Percentiles rank a stretch among this genome's conserved stretches.
Evolutionary conservation across 2,888 invertebrate species (phyloP).

Genomic region (Cerastis rubricosa): DNA sequence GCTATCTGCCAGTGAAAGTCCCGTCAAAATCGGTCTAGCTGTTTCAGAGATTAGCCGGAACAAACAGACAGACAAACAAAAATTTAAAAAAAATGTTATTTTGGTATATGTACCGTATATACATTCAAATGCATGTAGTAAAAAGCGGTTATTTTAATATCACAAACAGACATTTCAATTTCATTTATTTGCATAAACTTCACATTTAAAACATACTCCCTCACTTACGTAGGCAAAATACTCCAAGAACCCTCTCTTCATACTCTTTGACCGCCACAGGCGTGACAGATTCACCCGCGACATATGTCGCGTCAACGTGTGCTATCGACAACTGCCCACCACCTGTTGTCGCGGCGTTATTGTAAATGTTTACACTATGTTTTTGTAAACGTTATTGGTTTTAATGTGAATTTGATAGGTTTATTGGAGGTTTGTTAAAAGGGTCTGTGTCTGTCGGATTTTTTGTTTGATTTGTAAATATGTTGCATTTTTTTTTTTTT

Average conservation of each 20-base stretch:
- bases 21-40: too few relatives aligned
- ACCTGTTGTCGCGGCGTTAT: constrained; percentile 72
- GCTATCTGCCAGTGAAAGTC: too few relatives aligned
- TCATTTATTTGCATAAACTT: too few relatives aligned
- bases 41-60: too few relatives aligned
- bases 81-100: too few relatives aligned
- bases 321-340: constrained; percentile 72
- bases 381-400: constrained; percentile 60
- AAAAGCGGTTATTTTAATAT: too few relatives aligned
- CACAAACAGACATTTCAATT: too few relatives aligned
- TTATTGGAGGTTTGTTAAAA: constrained; percentile 26
- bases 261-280: constrained; percentile 60
- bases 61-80: too few relatives aligned
- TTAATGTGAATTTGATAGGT: constrained; percentile 56
- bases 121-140: too few relatives aligned
- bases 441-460: neutral
- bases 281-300: constrained; percentile 61
- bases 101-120: too few relatives aligned
- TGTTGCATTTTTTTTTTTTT: too few relatives aligned
- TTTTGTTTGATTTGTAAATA: neutral
- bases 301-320: constrained; percentile 65
- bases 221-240: constrained; percentile 27
- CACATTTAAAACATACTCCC: neutral
- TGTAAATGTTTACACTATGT: constrained; percentile 46
- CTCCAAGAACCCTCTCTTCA: neutral